Percentiles rank a stretch among this genome's conserved stretches.
These are phyloP conservation scores for Plotosus lineatus DNA, from an alignment of 2,113 vertebrate genomes.

Conservation along the genomic window DNA sequence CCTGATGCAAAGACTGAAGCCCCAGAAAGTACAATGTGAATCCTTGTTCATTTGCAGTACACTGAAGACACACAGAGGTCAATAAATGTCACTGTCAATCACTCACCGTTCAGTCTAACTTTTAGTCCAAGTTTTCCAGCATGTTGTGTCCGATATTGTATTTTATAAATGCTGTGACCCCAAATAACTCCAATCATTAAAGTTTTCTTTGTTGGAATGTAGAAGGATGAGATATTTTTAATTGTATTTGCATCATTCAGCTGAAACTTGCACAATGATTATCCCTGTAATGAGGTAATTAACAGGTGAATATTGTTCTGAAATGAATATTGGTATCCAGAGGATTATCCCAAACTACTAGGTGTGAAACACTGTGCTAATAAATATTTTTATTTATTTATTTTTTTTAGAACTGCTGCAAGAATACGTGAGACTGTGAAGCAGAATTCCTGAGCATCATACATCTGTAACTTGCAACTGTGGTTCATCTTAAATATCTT, in stretches of 20 bases:
- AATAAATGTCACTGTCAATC: constrained; percentile 43
- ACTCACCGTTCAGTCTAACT: neutral
- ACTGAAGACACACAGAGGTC: constrained; percentile 54
- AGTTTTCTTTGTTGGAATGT: neutral
- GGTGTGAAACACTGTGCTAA: neutral
- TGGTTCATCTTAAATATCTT: neutral
- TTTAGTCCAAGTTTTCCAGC: neutral
- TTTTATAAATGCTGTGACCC: neutral
- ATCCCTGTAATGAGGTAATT: constrained; percentile 19
- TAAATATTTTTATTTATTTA: no score
- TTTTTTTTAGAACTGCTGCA: neutral
- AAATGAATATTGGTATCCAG: neutral
- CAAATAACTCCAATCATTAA: neutral
- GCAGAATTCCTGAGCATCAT: neutral
- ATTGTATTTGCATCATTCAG: neutral
- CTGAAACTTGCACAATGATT: neutral
- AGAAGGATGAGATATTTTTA: neutral
- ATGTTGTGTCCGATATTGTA: neutral
- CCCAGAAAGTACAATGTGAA: constrained; percentile 70
- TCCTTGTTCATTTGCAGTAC: constrained; percentile 69
- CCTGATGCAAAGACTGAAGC: constrained; percentile 70
- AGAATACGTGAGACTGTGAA: neutral
- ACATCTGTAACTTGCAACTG: neutral
- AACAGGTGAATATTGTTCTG: constrained; percentile 4
- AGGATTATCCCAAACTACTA: neutral